Evolutionary conservation across 1,140 invertebrate genomes (phyloP), one percentile per base, ranked within the genome.

Genomic region (Danaus plexippus): DNA sequence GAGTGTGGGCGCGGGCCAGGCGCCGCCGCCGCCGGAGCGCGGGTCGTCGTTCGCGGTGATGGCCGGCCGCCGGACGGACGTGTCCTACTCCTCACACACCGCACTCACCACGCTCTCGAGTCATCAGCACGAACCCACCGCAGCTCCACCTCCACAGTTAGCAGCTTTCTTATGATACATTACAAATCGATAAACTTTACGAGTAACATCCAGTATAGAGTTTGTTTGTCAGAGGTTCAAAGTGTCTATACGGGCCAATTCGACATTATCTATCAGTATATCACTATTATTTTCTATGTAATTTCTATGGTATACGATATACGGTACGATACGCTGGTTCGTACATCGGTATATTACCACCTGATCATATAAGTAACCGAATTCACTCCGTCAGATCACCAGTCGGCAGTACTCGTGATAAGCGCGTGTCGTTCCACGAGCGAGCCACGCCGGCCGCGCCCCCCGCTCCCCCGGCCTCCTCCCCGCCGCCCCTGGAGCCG

Each of bases 21-120:
- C 92, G 22, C 93, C 93, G 11, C 89, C 92, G 50, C 93, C 93
- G 12, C 93, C 93, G 0, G 92, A 94, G 80, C 89, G 94, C 61
- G 94, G 94, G 45, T 95, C 93, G 4, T 95, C 93, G 53, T 95
- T 94, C 79, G 90, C 93, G 0, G 90, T 94, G 12, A 95, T 95
- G 94, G 86, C 84, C 50, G 73, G 73, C 52, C 89, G 92, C 9
- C 65, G 66, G 42, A 32, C 43, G 12, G 56, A 58, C 44, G 52
- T 47, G 41, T 32, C 50, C 10, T 55, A 58, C 58, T 61, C 63
- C 11, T 51, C 54, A 48, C 11, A 52, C 71, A 43, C 64, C 54
- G 48, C 60, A 18, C 42, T 47, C 1, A 13, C 46, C 22, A 13
- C 60, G 56, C 64, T 65, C 75, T 22, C 65, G 67, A 13, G 68